A percentile compares a stretch with the other conserved stretches of the same genome.
Conservation (phyloP, 1,140 invertebrate species). For the Caenorhabditis brenneri region DNA sequence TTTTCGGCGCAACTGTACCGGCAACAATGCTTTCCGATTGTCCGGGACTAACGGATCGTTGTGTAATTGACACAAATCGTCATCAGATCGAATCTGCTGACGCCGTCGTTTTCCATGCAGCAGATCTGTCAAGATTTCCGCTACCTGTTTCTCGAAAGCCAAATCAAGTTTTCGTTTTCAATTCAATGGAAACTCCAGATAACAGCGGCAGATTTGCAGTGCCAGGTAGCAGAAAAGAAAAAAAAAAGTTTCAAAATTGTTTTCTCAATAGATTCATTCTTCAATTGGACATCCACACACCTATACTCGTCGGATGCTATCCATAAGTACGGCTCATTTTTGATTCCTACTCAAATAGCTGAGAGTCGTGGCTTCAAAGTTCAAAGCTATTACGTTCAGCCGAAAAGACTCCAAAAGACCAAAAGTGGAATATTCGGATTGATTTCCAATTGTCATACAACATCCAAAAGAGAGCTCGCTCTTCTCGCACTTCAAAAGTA, state of each 20-base stretch:
- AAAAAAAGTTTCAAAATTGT: background rate
- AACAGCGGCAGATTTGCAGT: slow-evolving; percentile 43
- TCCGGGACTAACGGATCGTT: slow-evolving; percentile 47
- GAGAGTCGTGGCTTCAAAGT: slow-evolving; percentile 46
- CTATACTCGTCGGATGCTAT: slow-evolving; percentile 71
- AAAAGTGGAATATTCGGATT: slow-evolving; percentile 48
- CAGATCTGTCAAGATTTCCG: background rate
- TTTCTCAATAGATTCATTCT: slow-evolving; percentile 58
- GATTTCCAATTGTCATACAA: slow-evolving; percentile 55
- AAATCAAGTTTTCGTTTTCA: slow-evolving; percentile 35
- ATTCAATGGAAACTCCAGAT: slow-evolving; percentile 47
- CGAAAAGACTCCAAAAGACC: slow-evolving; percentile 22
- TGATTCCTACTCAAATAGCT: slow-evolving; percentile 47
- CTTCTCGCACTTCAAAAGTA: slow-evolving; percentile 49
- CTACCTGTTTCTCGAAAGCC: slow-evolving; percentile 21
- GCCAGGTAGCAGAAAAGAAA: slow-evolving; percentile 21
- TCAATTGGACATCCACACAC: slow-evolving; percentile 77
- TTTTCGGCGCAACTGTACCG: slow-evolving; percentile 12
- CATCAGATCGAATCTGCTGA: slow-evolving; percentile 18
- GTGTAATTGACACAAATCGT: slow-evolving; percentile 29
- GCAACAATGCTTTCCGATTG: slow-evolving; percentile 6
- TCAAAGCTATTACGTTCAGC: slow-evolving; percentile 14
- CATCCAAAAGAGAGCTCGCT: slow-evolving; percentile 51
- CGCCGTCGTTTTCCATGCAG: slow-evolving; percentile 44
- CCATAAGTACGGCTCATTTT: slow-evolving; percentile 66